A percentile compares a stretch with the other conserved stretches of the same genome.
Conservation (phyloP, 2,797 vertebrate species). For the Cetoscarus ocellatus region DNA sequence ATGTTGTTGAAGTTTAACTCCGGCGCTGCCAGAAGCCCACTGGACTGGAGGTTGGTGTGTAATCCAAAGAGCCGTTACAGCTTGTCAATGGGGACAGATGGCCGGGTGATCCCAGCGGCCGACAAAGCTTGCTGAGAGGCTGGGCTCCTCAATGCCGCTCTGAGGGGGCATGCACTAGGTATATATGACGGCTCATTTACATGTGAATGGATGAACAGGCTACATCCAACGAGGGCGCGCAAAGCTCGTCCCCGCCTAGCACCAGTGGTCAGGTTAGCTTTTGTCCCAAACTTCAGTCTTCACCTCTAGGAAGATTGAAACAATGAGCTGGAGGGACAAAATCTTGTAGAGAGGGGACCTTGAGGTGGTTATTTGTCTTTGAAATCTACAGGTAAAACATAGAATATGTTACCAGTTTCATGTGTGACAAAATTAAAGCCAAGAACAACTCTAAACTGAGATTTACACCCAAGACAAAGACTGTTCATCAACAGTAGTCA, state of each 20-base stretch:
- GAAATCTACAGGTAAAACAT: too few relatives aligned
- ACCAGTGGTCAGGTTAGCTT: constrained; percentile 50
- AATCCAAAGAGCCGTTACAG: constrained; percentile 75
- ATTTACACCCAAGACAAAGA: too few relatives aligned
- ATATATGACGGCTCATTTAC: constrained; percentile 84
- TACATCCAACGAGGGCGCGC: constrained; percentile 49
- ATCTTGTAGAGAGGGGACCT: background rate
- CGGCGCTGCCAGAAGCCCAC: constrained; percentile 39
- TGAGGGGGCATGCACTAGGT: constrained; percentile 41
- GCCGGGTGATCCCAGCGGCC: constrained; percentile 70
- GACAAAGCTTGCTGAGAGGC: constrained; percentile 62
- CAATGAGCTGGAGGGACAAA: background rate
- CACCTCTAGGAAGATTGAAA: too few relatives aligned
- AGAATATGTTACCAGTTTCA: too few relatives aligned
- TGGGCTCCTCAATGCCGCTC: constrained; percentile 58
- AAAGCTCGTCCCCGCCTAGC: constrained; percentile 68
- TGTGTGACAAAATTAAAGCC: too few relatives aligned
- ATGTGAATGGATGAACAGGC: constrained; percentile 79
- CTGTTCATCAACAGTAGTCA: too few relatives aligned
- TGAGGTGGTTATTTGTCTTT: too few relatives aligned
- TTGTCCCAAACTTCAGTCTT: constrained; percentile 59
- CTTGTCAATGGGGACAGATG: constrained; percentile 81
- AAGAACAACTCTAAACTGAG: too few relatives aligned
- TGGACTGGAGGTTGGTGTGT: constrained; percentile 35
- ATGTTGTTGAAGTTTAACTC: constrained; percentile 77